These are phyloP conservation scores for Pristionchus exspectatus DNA, from an alignment of 2,888 invertebrate species.

Conservation along the genomic window DNA sequence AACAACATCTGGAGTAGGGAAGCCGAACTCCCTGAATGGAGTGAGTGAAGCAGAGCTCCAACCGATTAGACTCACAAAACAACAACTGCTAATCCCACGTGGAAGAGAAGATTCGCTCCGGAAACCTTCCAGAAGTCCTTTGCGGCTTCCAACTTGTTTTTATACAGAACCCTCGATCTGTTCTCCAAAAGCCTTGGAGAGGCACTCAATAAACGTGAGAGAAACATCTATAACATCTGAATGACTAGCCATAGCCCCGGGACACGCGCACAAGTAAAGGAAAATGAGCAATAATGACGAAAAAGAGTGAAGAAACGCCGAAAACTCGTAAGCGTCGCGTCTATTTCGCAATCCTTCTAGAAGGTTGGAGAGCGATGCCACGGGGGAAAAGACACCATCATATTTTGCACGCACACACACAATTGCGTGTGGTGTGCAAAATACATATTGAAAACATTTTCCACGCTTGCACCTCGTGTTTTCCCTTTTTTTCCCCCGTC, in stretches of 20 bases:
- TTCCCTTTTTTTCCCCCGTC: not conserved
- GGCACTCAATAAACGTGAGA: conserved; percentile 27
- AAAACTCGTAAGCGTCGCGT: not conserved
- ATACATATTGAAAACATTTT: not conserved
- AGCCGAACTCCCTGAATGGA: conserved; percentile 70
- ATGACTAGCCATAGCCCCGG: not conserved
- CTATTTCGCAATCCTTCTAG: conserved; percentile 15
- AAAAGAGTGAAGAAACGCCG: not conserved
- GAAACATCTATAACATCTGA: conserved; percentile 53
- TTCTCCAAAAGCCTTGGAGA: conserved; percentile 52
- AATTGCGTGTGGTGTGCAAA: not conserved
- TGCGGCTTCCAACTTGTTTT: conserved; percentile 60
- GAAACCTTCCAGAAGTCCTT: conserved; percentile 67
- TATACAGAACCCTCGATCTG: conserved; percentile 49
- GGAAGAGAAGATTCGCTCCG: conserved; percentile 64
- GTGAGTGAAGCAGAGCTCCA: not conserved
- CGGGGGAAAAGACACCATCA: not conserved
- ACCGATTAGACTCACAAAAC: conserved; percentile 59
- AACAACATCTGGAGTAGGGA: conserved; percentile 71
- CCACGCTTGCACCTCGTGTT: not conserved
- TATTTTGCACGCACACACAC: not conserved
- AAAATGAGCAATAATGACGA: not conserved
- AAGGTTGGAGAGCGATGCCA: not conserved
- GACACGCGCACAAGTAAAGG: not conserved
- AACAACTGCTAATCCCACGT: conserved; percentile 63